These are phyloP conservation scores for Brachypodius melanocephalos DNA, from an alignment of 2,113 vertebrate genomes.

Conservation along the genomic window DNA sequence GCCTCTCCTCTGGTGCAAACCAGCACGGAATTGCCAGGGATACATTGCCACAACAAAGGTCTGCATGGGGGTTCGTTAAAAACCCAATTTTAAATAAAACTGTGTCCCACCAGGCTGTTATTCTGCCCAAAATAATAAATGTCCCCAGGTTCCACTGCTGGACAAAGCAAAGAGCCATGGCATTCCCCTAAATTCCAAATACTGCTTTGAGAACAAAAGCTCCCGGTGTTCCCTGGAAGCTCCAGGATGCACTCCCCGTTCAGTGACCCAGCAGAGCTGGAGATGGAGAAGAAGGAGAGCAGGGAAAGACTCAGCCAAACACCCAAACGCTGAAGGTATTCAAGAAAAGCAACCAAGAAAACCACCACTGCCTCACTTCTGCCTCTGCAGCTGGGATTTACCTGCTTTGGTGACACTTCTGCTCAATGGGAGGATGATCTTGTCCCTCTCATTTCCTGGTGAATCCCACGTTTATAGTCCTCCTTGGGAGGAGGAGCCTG, in stretches of 20 bases:
- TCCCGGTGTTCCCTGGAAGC: neutral
- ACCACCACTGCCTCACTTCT: neutral
- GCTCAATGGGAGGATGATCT: slow-evolving; percentile 43
- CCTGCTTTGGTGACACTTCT: slow-evolving; percentile 53
- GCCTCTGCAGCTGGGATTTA: slow-evolving; percentile 33
- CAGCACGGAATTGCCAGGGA: neutral
- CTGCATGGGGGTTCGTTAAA: neutral
- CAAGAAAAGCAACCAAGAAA: slow-evolving; percentile 5
- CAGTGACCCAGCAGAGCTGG: neutral
- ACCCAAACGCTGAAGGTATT: neutral
- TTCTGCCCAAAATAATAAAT: neutral
- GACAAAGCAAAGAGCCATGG: neutral
- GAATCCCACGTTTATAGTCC: slow-evolving; percentile 52
- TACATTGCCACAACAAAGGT: neutral
- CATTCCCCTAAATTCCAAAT: neutral
- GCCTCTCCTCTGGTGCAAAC: neutral
- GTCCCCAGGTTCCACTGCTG: neutral
- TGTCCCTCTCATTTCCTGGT: slow-evolving; percentile 69
- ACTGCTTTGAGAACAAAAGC: neutral
- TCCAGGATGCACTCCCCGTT: neutral
- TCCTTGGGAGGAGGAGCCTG: slow-evolving; percentile 48
- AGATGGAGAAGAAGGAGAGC: neutral
- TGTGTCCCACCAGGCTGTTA: neutral
- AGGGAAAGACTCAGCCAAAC: neutral
- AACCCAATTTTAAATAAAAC: neutral